These are phyloP conservation scores for Benthosema pterotum DNA, from an alignment of 2,797 vertebrate genomes.

Conservation along the genomic window DNA sequence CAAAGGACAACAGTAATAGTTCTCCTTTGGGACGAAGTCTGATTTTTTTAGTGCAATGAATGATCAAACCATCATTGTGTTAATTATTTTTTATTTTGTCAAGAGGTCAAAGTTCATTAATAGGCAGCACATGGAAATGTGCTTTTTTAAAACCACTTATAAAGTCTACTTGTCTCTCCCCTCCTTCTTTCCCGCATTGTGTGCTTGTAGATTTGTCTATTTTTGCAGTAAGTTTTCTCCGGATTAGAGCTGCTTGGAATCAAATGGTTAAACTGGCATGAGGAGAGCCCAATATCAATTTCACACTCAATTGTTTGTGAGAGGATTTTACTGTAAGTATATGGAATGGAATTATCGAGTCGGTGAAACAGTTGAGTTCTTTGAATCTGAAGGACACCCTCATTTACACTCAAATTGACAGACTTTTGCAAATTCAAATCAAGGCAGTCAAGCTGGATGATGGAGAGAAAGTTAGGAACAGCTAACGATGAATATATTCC, in stretches of 20 bases:
- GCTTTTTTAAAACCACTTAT: constrained; percentile 35
- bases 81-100: neutral
- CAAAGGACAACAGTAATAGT: constrained; percentile 20
- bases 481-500: constrained; percentile 63
- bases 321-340: constrained; percentile 54
- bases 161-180: constrained; percentile 2
- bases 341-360: constrained; percentile 56
- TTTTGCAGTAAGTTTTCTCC: no score
- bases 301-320: constrained; percentile 69
- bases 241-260: neutral
- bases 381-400: constrained; percentile 48
- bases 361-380: constrained; percentile 20
- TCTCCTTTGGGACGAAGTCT: constrained; percentile 13
- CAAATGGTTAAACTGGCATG: constrained; percentile 16
- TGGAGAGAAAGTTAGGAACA: constrained; percentile 60
- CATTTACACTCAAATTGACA: constrained; percentile 59
- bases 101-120: neutral
- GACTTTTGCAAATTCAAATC: constrained; percentile 54
- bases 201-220: no score
- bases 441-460: constrained; percentile 59
- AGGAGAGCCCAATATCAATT: constrained; percentile 66
- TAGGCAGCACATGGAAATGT: neutral
- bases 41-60: constrained; percentile 9
- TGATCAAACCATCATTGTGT: constrained; percentile 3
- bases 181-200: constrained; percentile 23